Conservation (phyloP, 1,140 invertebrate species). For the Trichonephila clavata region DNA sequence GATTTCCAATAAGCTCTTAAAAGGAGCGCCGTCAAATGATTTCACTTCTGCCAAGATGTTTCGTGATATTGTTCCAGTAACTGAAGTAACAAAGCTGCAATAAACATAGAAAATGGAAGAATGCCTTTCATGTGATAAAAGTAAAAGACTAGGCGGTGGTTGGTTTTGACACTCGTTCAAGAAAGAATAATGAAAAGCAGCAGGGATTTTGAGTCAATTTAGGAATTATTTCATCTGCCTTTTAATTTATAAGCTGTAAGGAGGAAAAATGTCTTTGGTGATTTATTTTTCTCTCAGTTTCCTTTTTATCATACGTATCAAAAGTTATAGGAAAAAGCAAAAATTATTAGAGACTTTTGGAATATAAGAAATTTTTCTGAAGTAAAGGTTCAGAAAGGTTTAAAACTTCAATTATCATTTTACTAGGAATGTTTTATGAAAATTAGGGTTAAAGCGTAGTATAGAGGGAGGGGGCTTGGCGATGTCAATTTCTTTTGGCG, state of each 20-base stretch:
- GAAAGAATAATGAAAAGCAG: neutral
- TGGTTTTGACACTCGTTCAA: neutral
- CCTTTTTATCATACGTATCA: neutral
- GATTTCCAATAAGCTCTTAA: neutral
- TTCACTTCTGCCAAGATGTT: neutral
- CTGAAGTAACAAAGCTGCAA: neutral
- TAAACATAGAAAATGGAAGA: neutral
- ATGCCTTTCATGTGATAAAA: neutral
- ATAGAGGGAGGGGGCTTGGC: too few relatives aligned
- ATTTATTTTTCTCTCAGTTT: neutral
- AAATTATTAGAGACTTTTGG: too few relatives aligned
- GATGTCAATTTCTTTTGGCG: too few relatives aligned
- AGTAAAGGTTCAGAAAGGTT: too few relatives aligned
- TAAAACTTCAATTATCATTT: too few relatives aligned
- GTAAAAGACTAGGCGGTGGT: neutral
- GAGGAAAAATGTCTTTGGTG: neutral
- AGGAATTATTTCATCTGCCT: neutral
- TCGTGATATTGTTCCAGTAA: neutral
- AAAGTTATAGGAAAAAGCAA: too few relatives aligned
- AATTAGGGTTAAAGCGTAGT: too few relatives aligned
- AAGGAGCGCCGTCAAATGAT: neutral
- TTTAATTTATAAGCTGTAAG: neutral
- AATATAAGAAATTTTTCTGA: too few relatives aligned
- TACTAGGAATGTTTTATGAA: too few relatives aligned
- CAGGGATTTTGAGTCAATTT: neutral